Evolutionary conservation across 2,888 invertebrate species (phyloP).

Genomic region (Catocala sponsa): DNA sequence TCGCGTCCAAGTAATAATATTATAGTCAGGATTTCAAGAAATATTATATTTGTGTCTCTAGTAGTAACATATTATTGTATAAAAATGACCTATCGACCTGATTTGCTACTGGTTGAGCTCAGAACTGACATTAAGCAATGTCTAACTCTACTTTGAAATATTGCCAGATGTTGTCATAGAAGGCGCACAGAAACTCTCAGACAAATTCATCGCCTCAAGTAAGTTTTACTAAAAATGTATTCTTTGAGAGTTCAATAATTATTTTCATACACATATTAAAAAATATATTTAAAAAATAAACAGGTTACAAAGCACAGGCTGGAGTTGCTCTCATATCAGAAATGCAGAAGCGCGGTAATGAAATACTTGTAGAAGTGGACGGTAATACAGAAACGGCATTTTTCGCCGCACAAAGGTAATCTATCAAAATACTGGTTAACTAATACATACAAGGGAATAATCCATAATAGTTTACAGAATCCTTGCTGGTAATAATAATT

Average conservation of each 20-base stretch:
- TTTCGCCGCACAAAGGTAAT: conserved; percentile 79
- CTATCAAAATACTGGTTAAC: background rate
- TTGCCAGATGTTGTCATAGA: conserved; percentile 77
- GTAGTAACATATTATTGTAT: too few relatives aligned
- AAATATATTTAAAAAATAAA: background rate
- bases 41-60: too few relatives aligned
- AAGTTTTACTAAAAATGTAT: conserved; percentile 42
- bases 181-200: conserved; percentile 69
- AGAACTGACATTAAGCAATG: background rate
- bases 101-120: background rate
- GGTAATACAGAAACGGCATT: conserved; percentile 71
- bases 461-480: too few relatives aligned
- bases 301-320: conserved; percentile 72
- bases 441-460: too few relatives aligned
- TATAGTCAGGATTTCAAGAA: too few relatives aligned
- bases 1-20: too few relatives aligned
- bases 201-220: conserved; percentile 73
- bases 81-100: too few relatives aligned
- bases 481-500: too few relatives aligned
- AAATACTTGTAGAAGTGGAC: conserved; percentile 69
- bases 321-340: conserved; percentile 71
- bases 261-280: too few relatives aligned
- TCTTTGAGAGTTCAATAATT: too few relatives aligned
- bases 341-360: conserved; percentile 78
- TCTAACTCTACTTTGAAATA: background rate